Conservation (phyloP, 2,113 vertebrate genomes). For the Brienomyrus brachyistius region DNA sequence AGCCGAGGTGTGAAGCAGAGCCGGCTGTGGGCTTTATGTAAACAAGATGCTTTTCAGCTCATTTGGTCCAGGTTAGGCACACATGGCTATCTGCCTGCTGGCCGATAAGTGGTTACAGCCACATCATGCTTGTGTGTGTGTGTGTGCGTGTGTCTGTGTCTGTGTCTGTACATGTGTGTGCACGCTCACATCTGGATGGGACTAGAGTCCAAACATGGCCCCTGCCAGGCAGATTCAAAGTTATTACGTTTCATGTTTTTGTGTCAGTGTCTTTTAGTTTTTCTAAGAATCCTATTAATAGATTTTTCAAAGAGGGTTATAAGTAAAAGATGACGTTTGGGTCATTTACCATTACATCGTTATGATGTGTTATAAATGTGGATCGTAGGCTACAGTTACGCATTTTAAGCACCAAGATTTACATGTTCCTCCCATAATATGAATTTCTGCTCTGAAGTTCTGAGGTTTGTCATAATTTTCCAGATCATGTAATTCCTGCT, state of each 20-base stretch:
- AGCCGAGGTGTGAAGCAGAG: constrained; percentile 7
- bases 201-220: not conserved
- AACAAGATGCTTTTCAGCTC: not conserved
- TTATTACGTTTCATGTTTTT: not conserved
- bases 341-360: not conserved
- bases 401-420: not conserved
- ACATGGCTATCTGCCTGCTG: not conserved
- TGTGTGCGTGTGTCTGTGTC: not conserved
- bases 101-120: constrained; percentile 12
- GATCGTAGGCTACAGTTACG: not conserved
- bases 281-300: not conserved
- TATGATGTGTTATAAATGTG: not conserved
- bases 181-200: constrained; percentile 6
- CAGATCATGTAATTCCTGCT: not conserved
- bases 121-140: not conserved
- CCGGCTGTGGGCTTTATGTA: not conserved
- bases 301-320: not conserved
- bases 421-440: not conserved
- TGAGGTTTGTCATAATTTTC: not conserved
- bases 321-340: not conserved
- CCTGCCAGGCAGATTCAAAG: not conserved
- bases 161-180: not conserved
- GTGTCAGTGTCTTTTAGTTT: not conserved
- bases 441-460: not conserved
- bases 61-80: constrained; percentile 19